Evolutionary conservation across 2,888 invertebrate genomes (phyloP).

Genomic region (Ecdyonurus torrentis): DNA sequence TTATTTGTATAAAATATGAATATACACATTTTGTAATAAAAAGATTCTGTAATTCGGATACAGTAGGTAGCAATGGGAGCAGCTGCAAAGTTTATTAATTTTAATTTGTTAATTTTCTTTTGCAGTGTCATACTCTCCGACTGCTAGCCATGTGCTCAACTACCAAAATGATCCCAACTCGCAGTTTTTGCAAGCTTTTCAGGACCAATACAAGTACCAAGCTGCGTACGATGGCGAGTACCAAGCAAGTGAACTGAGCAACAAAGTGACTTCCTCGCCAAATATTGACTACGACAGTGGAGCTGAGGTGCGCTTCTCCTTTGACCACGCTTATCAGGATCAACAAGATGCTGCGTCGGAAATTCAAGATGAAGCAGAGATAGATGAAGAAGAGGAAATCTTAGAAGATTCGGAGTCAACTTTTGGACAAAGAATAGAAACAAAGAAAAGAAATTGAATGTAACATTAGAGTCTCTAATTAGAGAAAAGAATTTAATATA

Average conservation of each 20-base stretch:
- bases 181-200: neutral
- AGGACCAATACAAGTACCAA: slow-evolving; percentile 4
- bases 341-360: neutral
- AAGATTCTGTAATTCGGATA: no score
- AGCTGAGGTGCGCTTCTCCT: neutral
- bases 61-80: no score
- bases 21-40: no score
- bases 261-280: no score
- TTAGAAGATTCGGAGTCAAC: neutral
- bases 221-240: neutral
- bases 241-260: neutral
- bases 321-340: neutral
- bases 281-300: neutral
- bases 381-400: neutral
- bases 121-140: neutral
- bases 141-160: neutral
- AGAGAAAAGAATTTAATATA: no score
- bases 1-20: no score
- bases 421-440: neutral
- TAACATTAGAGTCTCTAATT: no score
- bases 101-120: no score
- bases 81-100: no score
- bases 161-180: neutral
- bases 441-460: neutral
- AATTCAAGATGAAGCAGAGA: neutral